Conservation (phyloP, 2,797 vertebrate genomes). For the Pterois miles region DNA sequence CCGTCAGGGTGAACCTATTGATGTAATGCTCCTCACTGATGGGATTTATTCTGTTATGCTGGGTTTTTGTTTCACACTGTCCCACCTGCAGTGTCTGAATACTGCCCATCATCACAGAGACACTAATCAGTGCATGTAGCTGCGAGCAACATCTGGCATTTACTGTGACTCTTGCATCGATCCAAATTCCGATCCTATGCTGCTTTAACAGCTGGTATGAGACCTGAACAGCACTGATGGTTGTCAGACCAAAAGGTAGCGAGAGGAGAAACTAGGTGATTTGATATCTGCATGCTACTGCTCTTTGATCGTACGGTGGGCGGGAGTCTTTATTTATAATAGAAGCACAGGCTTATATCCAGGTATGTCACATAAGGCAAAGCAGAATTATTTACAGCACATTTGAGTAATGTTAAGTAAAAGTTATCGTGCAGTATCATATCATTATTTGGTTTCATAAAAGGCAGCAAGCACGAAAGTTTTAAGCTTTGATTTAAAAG, state of each 20-base stretch:
- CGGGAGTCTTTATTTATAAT: background rate
- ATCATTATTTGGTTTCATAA: no score
- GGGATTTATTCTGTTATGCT: background rate
- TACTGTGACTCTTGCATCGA: constrained; percentile 23
- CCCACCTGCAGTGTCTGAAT: background rate
- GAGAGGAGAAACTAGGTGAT: background rate
- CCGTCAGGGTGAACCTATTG: background rate
- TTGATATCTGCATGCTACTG: background rate
- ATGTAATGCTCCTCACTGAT: background rate
- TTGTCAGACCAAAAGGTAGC: background rate
- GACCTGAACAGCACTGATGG: background rate
- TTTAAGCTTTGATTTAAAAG: no score
- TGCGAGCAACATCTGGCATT: constrained; percentile 54
- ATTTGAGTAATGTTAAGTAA: no score
- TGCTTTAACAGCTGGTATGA: constrained; percentile 18
- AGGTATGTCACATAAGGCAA: background rate
- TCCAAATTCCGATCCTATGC: constrained; percentile 11
- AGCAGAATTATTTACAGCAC: no score
- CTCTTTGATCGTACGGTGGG: constrained; percentile 5
- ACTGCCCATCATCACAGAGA: background rate
- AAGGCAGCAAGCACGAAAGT: no score
- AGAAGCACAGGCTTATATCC: background rate
- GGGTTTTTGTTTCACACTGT: background rate
- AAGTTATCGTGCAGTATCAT: no score
- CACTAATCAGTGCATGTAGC: constrained; percentile 11